Conservation (phyloP, 2,113 vertebrate species). For the Dascyllus trimaculatus region DNA sequence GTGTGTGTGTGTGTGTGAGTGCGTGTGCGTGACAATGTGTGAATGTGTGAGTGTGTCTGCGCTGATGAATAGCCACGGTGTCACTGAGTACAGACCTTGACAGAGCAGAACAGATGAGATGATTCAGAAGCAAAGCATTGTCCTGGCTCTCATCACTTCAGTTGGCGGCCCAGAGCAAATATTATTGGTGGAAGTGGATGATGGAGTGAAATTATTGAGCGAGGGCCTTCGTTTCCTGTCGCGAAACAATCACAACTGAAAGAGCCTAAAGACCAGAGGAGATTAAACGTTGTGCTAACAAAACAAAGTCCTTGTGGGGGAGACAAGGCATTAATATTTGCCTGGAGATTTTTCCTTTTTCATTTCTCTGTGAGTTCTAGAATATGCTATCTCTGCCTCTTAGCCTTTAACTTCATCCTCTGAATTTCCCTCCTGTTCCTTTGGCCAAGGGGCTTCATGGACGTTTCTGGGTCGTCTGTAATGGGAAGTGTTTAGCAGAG, state of each 20-base stretch:
- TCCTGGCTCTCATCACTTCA: slow-evolving; percentile 71
- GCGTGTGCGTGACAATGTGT: slow-evolving; percentile 13
- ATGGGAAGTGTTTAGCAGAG: slow-evolving; percentile 72
- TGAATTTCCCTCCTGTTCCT: slow-evolving; percentile 20
- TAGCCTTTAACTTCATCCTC: background rate
- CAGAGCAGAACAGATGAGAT: slow-evolving; percentile 80
- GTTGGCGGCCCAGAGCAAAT: slow-evolving; percentile 67
- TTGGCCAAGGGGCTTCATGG: slow-evolving; percentile 37
- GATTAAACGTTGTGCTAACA: slow-evolving; percentile 51
- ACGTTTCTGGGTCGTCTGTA: slow-evolving; percentile 62
- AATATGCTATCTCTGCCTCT: slow-evolving; percentile 4
- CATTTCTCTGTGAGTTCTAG: slow-evolving; percentile 23
- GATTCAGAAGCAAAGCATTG: slow-evolving; percentile 78
- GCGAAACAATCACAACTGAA: slow-evolving; percentile 54
- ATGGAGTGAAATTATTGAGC: slow-evolving; percentile 62
- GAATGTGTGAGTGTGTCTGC: slow-evolving; percentile 52
- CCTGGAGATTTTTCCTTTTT: slow-evolving; percentile 3
- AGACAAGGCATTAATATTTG: slow-evolving; percentile 21
- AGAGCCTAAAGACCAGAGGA: slow-evolving; percentile 39
- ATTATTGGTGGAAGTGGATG: slow-evolving; percentile 72
- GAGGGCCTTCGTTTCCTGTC: slow-evolving; percentile 43
- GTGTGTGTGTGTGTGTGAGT: slow-evolving; percentile 19
- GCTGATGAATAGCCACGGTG: slow-evolving; percentile 72
- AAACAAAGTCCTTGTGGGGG: slow-evolving; percentile 34
- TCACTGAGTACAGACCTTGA: slow-evolving; percentile 77